These are phyloP conservation scores for Bombus waltoni DNA, from an alignment of 1,140 invertebrate genomes.

Conservation along the genomic window DNA sequence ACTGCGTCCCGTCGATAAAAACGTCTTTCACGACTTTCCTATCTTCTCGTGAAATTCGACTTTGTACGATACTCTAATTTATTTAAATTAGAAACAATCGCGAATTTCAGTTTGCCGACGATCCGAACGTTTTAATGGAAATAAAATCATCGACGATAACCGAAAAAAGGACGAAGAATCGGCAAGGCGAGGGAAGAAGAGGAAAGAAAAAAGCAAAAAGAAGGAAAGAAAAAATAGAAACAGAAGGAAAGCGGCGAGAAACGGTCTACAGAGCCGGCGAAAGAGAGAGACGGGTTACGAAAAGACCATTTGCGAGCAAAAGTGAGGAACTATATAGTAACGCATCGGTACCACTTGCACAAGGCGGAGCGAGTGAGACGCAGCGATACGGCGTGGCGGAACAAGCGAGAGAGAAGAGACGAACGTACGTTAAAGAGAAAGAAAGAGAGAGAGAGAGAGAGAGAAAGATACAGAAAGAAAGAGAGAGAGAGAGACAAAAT, in stretches of 20 bases:
- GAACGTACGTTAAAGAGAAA: slow-evolving; percentile 11
- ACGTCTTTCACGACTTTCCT: background rate
- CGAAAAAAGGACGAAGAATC: slow-evolving; percentile 5
- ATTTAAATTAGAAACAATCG: slow-evolving; percentile 9
- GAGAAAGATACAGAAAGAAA: background rate
- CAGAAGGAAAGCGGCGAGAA: slow-evolving; percentile 47
- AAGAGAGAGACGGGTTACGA: slow-evolving; percentile 44
- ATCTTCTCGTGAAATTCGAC: background rate
- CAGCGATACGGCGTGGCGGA: background rate
- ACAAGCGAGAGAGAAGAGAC: slow-evolving; percentile 24
- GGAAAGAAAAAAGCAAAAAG: slow-evolving; percentile 18
- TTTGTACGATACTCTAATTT: background rate
- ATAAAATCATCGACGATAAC: slow-evolving; percentile 28
- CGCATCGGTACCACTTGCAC: slow-evolving; percentile 56
- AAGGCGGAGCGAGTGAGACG: slow-evolving; percentile 21
- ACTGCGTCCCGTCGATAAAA: background rate
- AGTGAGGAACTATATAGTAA: slow-evolving; percentile 62
- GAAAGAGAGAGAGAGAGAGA: background rate
- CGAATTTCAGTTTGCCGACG: background rate
- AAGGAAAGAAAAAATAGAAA: slow-evolving; percentile 40
- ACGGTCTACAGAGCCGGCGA: slow-evolving; percentile 33
- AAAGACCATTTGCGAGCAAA: slow-evolving; percentile 57
- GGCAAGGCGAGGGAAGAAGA: background rate
- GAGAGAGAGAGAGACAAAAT: slow-evolving; percentile 55
- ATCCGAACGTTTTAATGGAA: background rate